Evolutionary conservation across 2,113 vertebrate species (phyloP).

Genomic region (Triplophysa rosa): DNA sequence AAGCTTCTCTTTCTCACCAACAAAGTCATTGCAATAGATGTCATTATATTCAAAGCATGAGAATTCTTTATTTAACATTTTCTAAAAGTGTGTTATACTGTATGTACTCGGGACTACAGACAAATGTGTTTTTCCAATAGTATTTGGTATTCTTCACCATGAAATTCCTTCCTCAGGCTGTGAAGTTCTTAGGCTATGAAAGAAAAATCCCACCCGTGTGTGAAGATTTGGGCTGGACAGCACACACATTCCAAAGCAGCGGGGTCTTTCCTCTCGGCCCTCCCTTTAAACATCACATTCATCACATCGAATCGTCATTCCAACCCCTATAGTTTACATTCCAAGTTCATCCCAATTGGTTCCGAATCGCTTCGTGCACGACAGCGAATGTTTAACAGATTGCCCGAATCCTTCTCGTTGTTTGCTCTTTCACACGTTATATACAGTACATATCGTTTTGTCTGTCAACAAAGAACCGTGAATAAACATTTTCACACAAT

Average conservation of each 20-base stretch:
- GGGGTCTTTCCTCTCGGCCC: slow-evolving; percentile 39
- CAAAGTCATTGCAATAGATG: neutral
- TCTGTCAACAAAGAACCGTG: too few species aligned
- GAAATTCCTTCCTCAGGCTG: neutral
- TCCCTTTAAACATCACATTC: slow-evolving; percentile 30
- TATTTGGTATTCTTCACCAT: slow-evolving; percentile 5
- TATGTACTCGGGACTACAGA: neutral
- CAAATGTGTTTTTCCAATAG: neutral
- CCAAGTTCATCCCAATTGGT: slow-evolving; percentile 10
- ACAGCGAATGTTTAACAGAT: slow-evolving; percentile 2
- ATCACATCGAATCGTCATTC: slow-evolving; percentile 29
- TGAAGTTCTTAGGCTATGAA: neutral
- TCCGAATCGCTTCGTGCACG: neutral
- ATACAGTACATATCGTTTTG: too few species aligned
- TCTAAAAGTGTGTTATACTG: neutral
- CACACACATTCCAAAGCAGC: slow-evolving; percentile 42
- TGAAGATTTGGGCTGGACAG: slow-evolving; percentile 9
- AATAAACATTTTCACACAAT: too few species aligned
- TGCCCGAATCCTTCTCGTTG: neutral
- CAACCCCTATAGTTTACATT: neutral
- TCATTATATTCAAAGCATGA: too few species aligned
- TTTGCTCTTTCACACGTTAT: too few species aligned
- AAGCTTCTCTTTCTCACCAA: neutral
- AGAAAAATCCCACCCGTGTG: slow-evolving; percentile 20
- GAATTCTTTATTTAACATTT: too few species aligned